phyloP scores from a whole-genome alignment of 2,888 invertebrate genomes.

The Drosophila dives region DNA sequence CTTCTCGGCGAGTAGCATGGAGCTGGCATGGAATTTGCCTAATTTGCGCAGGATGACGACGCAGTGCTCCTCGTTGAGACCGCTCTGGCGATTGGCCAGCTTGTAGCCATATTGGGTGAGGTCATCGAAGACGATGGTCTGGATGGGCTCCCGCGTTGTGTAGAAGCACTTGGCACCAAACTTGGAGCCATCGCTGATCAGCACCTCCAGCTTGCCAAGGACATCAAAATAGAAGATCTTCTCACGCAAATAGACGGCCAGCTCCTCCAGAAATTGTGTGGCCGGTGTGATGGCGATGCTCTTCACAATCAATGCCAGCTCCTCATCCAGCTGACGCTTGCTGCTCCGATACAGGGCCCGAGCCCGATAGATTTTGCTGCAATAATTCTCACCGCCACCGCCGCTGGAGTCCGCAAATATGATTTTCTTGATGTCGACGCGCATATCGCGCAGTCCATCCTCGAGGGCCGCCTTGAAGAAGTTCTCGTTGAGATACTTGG shows the following conservation, averaged over 20 bases:
- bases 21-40: conserved; percentile 87
- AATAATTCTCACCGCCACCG: conserved; percentile 83
- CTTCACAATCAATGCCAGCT: conserved; percentile 82
- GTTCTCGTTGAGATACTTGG: conserved; percentile 80
- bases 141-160: conserved; percentile 80
- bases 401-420: conserved; percentile 76
- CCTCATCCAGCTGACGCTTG: conserved; percentile 77
- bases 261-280: conserved; percentile 84
- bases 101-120: conserved; percentile 86
- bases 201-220: conserved; percentile 84
- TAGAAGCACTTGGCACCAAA: conserved; percentile 84
- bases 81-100: conserved; percentile 86
- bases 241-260: conserved; percentile 85
- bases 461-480: conserved; percentile 83
- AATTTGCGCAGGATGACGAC: conserved; percentile 85
- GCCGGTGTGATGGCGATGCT: conserved; percentile 84
- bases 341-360: conserved; percentile 76
- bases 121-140: conserved; percentile 84
- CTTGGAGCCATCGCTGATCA: conserved; percentile 82
- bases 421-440: conserved; percentile 80
- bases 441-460: conserved; percentile 80
- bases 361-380: conserved; percentile 83
- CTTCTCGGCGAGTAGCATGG: conserved; percentile 86
- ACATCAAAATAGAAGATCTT: conserved; percentile 85
- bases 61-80: conserved; percentile 86